Evolutionary conservation across 2,797 vertebrate genomes (phyloP).

Genomic region (Liasis olivaceus): DNA sequence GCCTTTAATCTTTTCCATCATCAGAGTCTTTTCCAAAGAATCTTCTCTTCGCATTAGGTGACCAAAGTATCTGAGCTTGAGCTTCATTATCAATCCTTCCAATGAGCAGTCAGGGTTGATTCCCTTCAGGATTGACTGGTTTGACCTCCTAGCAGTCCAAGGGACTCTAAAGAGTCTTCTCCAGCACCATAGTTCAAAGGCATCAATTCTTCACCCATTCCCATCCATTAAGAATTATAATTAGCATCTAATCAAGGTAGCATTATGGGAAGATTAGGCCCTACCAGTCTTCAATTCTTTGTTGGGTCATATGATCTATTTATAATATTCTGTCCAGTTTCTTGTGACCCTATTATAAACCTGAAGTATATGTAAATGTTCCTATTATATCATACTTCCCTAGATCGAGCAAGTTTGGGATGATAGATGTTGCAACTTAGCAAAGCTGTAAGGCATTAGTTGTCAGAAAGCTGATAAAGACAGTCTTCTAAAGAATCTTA

Average conservation of each 20-base stretch:
- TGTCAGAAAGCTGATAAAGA: background rate
- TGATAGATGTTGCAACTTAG: background rate
- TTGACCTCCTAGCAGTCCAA: too few relatives aligned
- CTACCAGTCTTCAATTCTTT: background rate
- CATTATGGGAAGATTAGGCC: background rate
- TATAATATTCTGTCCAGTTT: background rate
- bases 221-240: background rate
- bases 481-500: background rate
- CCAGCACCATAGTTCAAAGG: too few relatives aligned
- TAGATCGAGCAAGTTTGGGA: background rate
- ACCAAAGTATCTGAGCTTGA: too few relatives aligned
- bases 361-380: background rate
- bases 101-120: too few relatives aligned
- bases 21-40: too few relatives aligned
- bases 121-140: too few relatives aligned
- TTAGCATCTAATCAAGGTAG: background rate
- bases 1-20: too few relatives aligned
- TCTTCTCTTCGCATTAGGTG: too few relatives aligned
- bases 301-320: background rate
- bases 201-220: too few relatives aligned
- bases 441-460: too few relatives aligned
- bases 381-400: background rate
- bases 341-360: background rate
- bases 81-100: too few relatives aligned
- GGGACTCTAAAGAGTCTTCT: too few relatives aligned